Percentiles rank a stretch among this genome's conserved stretches.
Conservation (phyloP, 2,888 invertebrate genomes). For the Fabriciana adippe region DNA sequence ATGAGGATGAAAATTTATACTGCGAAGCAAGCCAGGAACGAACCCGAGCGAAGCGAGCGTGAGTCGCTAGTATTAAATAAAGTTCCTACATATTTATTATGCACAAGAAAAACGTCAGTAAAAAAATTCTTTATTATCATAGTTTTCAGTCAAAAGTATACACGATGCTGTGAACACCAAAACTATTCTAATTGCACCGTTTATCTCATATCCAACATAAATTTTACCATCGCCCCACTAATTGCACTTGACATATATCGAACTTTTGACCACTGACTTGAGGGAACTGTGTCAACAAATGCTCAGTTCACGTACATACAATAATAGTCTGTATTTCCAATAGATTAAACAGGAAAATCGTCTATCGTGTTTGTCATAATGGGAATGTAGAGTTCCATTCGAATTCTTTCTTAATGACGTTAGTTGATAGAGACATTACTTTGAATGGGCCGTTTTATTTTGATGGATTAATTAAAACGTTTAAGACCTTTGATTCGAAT, state of each 20-base stretch:
- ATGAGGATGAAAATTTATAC: too few species aligned
- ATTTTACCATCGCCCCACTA: conserved; percentile 34
- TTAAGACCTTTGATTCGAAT: conserved; percentile 31
- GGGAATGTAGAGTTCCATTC: conserved; percentile 23
- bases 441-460: conserved; percentile 30
- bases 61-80: too few species aligned
- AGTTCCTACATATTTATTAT: too few species aligned
- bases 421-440: conserved; percentile 39
- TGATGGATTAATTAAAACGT: conserved; percentile 31
- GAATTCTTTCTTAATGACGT: conserved; percentile 44
- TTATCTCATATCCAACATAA: conserved; percentile 19
- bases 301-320: conserved; percentile 13
- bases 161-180: neutral
- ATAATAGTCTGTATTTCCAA: conserved; percentile 23
- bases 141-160: neutral
- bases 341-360: conserved; percentile 23
- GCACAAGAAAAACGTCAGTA: neutral
- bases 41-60: too few species aligned
- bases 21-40: too few species aligned
- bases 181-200: conserved; percentile 25
- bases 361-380: conserved; percentile 10
- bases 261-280: conserved; percentile 44
- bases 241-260: conserved; percentile 50
- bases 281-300: conserved; percentile 44
- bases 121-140: neutral